phyloP scores from a whole-genome alignment of 1,140 invertebrate species.

The Hycleus cichorii region DNA sequence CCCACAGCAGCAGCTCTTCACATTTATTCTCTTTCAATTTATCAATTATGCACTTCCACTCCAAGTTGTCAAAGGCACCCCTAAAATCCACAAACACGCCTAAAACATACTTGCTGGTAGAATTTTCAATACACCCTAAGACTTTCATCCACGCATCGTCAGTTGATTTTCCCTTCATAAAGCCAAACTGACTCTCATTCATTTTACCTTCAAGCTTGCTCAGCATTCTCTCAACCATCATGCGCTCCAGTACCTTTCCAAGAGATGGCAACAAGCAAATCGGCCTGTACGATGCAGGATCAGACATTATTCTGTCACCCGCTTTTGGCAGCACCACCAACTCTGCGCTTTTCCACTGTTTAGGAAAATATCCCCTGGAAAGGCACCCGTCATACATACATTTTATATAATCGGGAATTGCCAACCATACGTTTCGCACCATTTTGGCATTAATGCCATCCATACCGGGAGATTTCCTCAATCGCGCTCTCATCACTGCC shows the following conservation, averaged over 20 bases:
- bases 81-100: conserved; percentile 41
- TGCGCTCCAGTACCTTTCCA: conserved; percentile 30
- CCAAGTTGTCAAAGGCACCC: conserved; percentile 40
- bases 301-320: not conserved
- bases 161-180: conserved; percentile 29
- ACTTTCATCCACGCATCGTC: conserved; percentile 29
- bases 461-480: too few species aligned
- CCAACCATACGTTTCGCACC: too few species aligned
- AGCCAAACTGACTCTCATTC: conserved; percentile 33
- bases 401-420: too few species aligned
- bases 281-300: conserved; percentile 29
- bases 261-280: conserved; percentile 29
- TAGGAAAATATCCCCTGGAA: not conserved
- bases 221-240: conserved; percentile 19
- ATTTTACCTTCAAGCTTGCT: not conserved
- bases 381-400: not conserved
- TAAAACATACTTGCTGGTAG: conserved; percentile 20
- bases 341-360: conserved; percentile 22
- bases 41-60: conserved; percentile 38
- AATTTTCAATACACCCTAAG: conserved; percentile 14
- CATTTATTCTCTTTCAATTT: not conserved
- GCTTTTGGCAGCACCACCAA: conserved; percentile 28
- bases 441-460: too few species aligned
- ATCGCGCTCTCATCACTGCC: too few species aligned
- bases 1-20: not conserved